Evolutionary conservation across 92 coral and sea anemone species (phyloP).

Genomic region (Parazoanthus darwini): DNA sequence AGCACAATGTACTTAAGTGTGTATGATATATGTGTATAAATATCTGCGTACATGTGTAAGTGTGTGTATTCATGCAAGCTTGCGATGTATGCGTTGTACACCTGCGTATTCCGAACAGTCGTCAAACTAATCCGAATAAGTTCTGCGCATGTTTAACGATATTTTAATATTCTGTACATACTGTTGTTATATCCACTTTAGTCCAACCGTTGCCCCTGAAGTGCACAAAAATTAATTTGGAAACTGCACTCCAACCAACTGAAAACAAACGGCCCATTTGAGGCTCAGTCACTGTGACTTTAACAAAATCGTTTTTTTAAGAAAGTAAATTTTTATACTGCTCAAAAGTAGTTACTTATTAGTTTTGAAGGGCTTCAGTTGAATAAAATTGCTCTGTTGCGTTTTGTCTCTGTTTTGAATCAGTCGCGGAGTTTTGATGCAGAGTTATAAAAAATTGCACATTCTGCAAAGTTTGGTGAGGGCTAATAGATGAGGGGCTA

Average conservation of each 20-base stretch:
- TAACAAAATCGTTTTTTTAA: neutral
- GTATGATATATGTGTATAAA: neutral
- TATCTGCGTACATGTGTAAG: no score
- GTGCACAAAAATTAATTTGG: neutral
- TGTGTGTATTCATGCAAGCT: neutral
- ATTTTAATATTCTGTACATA: neutral
- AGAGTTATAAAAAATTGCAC: no score
- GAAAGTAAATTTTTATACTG: neutral
- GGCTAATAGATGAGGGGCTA: no score
- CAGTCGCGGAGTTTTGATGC: no score
- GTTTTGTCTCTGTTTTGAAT: no score
- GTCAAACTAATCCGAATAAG: neutral
- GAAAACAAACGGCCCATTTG: neutral
- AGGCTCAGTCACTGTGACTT: neutral
- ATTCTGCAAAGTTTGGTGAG: no score
- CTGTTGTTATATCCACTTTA: neutral
- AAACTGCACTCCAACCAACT: no score
- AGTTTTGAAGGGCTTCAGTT: neutral
- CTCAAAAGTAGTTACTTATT: neutral
- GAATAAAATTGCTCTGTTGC: neutral
- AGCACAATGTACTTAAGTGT: neutral
- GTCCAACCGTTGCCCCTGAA: neutral
- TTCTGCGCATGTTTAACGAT: neutral
- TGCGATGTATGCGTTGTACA: neutral
- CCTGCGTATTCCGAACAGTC: neutral